Evolutionary conservation across 1,140 invertebrate genomes (phyloP), one percentile per base, ranked within the genome.

Genomic region (Aphidius gifuensis): DNA sequence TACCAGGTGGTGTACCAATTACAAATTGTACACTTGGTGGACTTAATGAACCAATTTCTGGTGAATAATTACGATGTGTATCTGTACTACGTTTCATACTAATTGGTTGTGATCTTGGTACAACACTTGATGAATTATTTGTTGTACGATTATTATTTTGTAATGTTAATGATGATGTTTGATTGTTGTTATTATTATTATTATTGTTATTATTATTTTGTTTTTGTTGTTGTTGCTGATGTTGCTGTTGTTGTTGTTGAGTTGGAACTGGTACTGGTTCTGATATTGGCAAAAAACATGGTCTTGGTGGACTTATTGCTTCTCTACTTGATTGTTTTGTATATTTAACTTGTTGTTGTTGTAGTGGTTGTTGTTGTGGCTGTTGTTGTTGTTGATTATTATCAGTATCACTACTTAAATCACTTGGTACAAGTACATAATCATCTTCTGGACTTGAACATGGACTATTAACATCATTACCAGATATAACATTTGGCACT

Each of bases 11-110:
- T 48, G 93, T 93, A n/a, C 92, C 92, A 79, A 96, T 92, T 50
- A 88, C 88, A 80, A 95, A 96, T 73, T 94, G 92, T 54, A 93
- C 92, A 69, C 90, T 87, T 55, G 94, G 93, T 63, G 94, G 93
- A 56, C 93, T 96, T 46, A 96, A 84, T 3, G 93, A 96, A 65
- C 90, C 91, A 62, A 96, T 90, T 81, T 93, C 90, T 45, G 86
- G 81, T 11, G 83, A 85, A 73, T 84, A 85, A 75, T 80, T 85
- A 72, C 83, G 83, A 60, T 84, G 81, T 67, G 87, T 85, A 72
- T 89, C 86, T 79, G 84, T 69, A 58, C 72, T 76, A 53, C 89
- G 84, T 71, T 88, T 88, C 82, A 93, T 90, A 44, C 85, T 90
- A 60, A 93, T 93, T 2, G 92, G 92, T 76, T 92, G 89, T 51